Base-by-base conservation (phyloP, 2,113 vertebrate genomes). In the Anthoscopus minutus region DNA sequence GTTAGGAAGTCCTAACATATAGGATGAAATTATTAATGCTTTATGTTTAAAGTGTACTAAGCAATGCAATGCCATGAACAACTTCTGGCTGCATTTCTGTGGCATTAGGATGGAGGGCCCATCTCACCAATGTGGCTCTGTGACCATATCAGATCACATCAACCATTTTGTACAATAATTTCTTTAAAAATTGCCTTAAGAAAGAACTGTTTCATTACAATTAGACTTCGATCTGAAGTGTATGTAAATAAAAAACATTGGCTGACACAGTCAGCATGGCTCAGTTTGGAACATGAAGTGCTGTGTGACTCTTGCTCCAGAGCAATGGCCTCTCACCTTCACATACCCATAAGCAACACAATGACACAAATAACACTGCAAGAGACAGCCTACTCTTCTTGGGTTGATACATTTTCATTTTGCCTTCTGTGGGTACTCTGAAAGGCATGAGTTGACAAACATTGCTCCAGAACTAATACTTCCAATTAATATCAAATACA, bases 191-290 rank as follows among this genome's bases (percentile, higher is more conserved):
- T 45, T 72, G 33, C 38, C 83, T 56, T 7, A 40, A 61, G 25
- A 84, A 81, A 78, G 24, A 74, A 60, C 4, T 5, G 8, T 70
- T 86, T 79, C 42, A 64, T 86, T 85, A 82, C 86, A 92, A 91
- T 77, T 70, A 78, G 73, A 85, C 92, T 94, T 96, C 84, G 25
- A 86, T 15, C 15, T 92, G 92, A 96, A 97, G 88, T 70, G 92
- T 27, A 83, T 51, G 40, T 73, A 91, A 60, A 73, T 95, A 72
- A 92, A 89, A 93, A 92, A 67, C 22, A 77, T 7, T 53, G 74
- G 73, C 95, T 93, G 95, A 86, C 93, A 96, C 69, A 84, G 92
- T 96, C 89, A 95, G 92, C 90, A 77, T 81, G 88, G 92, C 94
- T 95, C 86, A 95, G 83, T 81, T 71, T 82, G 81, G 91, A 89